Conservation (phyloP, 2,888 invertebrate genomes). For the Amorpha juglandis region DNA sequence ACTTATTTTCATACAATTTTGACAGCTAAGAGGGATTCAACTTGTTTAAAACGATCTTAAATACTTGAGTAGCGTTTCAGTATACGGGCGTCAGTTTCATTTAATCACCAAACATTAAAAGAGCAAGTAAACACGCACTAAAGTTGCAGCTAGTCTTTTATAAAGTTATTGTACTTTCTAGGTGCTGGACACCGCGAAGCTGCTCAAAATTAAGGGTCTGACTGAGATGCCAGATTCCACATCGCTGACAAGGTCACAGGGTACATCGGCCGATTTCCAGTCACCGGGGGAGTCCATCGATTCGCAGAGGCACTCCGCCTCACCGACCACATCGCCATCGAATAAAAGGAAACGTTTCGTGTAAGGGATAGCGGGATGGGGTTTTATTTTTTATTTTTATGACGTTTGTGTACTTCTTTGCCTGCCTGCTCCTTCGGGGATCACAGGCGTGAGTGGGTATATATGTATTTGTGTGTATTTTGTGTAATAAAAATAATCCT, state of each 20-base stretch:
- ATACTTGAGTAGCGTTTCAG: no score
- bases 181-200: slow-evolving; percentile 92
- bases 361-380: slow-evolving; percentile 39
- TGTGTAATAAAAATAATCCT: no score
- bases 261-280: slow-evolving; percentile 83
- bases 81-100: no score
- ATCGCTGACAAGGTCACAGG: slow-evolving; percentile 88
- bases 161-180: slow-evolving; percentile 49
- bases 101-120: background rate
- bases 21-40: no score
- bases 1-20: no score
- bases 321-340: slow-evolving; percentile 84
- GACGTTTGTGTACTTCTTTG: no score
- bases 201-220: slow-evolving; percentile 94
- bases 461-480: no score
- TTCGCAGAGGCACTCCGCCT: slow-evolving; percentile 84
- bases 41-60: no score
- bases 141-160: slow-evolving; percentile 22
- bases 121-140: slow-evolving; percentile 8
- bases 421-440: no score
- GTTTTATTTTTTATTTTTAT: no score
- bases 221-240: slow-evolving; percentile 94
- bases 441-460: no score
- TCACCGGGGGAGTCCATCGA: slow-evolving; percentile 85
- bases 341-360: slow-evolving; percentile 75